phyloP scores from a whole-genome alignment of 1,140 invertebrate species.

The Halictus rubicundus region DNA sequence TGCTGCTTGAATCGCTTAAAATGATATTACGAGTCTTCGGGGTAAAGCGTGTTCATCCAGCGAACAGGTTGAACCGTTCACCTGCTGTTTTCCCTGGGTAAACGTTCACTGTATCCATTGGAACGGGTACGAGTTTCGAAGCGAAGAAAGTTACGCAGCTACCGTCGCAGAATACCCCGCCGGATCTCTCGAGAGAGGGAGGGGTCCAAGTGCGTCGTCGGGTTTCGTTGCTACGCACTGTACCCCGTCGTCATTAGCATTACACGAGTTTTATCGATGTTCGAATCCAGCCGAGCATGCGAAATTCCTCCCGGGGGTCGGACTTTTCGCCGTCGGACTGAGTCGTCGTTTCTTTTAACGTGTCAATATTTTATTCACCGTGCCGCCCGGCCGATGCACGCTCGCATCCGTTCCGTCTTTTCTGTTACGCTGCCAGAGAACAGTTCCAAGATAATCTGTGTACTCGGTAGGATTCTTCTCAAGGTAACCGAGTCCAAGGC shows the following conservation, averaged over 20 bases:
- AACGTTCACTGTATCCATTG: too few species aligned
- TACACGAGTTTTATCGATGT: constrained; percentile 3
- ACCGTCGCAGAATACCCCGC: not conserved
- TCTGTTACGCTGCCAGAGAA: not conserved
- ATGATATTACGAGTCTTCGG: too few species aligned
- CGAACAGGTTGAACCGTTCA: too few species aligned
- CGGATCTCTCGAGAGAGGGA: not conserved
- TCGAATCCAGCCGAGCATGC: not conserved
- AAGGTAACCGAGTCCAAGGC: constrained; percentile 28
- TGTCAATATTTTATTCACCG: constrained; percentile 27
- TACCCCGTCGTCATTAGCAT: constrained; percentile 13
- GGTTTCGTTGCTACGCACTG: not conserved
- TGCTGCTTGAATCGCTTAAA: too few species aligned
- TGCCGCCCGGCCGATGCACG: not conserved
- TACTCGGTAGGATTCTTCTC: constrained; percentile 24
- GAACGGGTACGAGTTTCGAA: not conserved
- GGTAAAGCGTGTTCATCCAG: too few species aligned
- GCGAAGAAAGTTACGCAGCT: not conserved
- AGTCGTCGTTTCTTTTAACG: not conserved
- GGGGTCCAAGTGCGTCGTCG: not conserved
- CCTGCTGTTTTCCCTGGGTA: too few species aligned
- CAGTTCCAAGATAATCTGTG: constrained; percentile 13
- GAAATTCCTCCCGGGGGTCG: not conserved
- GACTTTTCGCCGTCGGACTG: not conserved
- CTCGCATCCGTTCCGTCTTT: not conserved